Base-by-base conservation (phyloP, 2,888 invertebrate genomes). In the Microchrysa polita region DNA sequence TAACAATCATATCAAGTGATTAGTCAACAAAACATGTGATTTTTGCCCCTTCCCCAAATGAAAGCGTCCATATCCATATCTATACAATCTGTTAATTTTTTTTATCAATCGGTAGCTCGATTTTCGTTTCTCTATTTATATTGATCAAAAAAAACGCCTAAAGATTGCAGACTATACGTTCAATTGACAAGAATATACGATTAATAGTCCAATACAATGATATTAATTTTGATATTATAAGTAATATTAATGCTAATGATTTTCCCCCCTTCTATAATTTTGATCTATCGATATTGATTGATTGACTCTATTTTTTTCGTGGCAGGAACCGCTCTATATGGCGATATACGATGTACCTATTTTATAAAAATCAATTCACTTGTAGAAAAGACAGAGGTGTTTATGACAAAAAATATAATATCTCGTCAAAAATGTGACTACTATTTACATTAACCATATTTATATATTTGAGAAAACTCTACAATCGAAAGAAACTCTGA, bases 401-500 rank as follows among this genome's bases (percentile, higher is more conserved):
- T n/a, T n/a, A n/a, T n/a, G n/a, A n/a, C n/a, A n/a, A n/a, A 34
- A 34, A 34, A 34, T 34, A 34, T 34, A 34, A 22, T 59, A 22
- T 59, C 27, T 18, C 10, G 22, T 65, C 44, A 48, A 65, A 34
- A 48, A 16, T 61, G 12, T 44, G 65, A 44, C 44, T 23, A 67
- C 52, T 53, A 53, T 67, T 44, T 52, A 67, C 22, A 27, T 53
- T 23, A 16, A 7, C n/a, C 27, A 27, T 53, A n/a, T n/a, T n/a
- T n/a, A n/a, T n/a, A n/a, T 34, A 71, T 57, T 27, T 57, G 42
- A 71, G 42, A 57, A n/a, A 71, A 40, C 67, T 67, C 52, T 27
- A 42, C 69, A 57, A 59, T 71, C 55, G 16, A 34, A 71, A 59
- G 69, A 67, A 59, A 71, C 69, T 71, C 53, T n/a, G 52, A 71